Base-by-base conservation (phyloP, 2,797 vertebrate species). In the Microchirus variegatus region DNA sequence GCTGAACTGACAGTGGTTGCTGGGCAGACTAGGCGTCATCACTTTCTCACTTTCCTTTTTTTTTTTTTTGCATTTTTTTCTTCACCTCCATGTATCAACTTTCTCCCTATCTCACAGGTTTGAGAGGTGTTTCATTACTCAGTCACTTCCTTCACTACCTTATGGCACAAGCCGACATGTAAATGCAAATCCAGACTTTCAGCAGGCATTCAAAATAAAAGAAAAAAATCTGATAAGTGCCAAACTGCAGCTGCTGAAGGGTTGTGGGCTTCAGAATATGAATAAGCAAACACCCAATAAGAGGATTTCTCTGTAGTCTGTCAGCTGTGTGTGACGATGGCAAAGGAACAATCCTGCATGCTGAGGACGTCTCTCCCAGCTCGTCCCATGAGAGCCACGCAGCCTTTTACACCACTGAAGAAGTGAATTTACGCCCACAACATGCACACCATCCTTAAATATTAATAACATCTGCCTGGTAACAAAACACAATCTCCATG, bases 401-500 rank as follows among this genome's bases (percentile, higher is more conserved):
- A 72, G 68, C 55, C 63, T 87, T 35, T 77, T 79, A 71, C 82
- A 74, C 71, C 61, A 60, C 59, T 57, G 53, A 79, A 79, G 75
- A 82, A 82, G 66, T 77, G 49, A 73, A 77, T 87, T 87, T 83
- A 78, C 72, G 80, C 78, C 78, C 79, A 74, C 55, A 78, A 76
- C 69, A 82, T 70, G 76, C 71, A 73, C 58, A 50, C 69, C 5
- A 26, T 73, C 67, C 83, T 91, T 91, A 90, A 93, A 91, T 91
- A 93, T 92, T 89, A 75, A 93, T 82, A 78, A 77, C 66, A 77
- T 91, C 87, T 92, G 89, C 90, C 88, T 89, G 62, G 90, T 81
- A 90, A 91, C 90, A 68, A 80, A 73, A 73, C 74, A 59, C 15
- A 63, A 63, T 63, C 70, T 72, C 73, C 0, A 4, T 42, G 73